These are phyloP conservation scores for Sorex maritimensis DNA, from an alignment of 2,797 vertebrate genomes.

Conservation along the genomic window DNA sequence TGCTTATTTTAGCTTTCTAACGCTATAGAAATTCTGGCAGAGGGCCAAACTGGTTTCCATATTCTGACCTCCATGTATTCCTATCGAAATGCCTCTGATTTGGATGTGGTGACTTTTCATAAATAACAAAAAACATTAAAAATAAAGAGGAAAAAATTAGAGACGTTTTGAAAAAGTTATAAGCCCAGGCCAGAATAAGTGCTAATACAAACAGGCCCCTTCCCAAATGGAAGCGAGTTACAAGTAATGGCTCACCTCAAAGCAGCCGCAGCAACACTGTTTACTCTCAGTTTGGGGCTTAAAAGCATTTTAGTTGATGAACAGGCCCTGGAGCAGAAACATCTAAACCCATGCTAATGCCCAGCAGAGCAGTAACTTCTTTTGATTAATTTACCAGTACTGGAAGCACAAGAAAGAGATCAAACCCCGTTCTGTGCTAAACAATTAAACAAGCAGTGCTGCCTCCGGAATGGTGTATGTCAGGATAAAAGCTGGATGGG, in stretches of 20 bases:
- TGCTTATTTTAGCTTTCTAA: neutral
- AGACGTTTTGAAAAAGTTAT: neutral
- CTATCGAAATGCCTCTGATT: neutral
- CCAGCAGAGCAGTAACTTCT: slow-evolving; percentile 87
- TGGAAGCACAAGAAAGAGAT: slow-evolving; percentile 86
- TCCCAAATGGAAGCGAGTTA: slow-evolving; percentile 82
- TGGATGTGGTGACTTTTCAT: neutral
- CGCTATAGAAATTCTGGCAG: neutral
- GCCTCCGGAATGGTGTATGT: slow-evolving; percentile 76
- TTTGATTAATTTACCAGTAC: slow-evolving; percentile 89
- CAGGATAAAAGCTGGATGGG: slow-evolving; percentile 85
- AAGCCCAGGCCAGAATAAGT: slow-evolving; percentile 76
- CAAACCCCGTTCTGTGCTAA: slow-evolving; percentile 83
- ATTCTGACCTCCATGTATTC: neutral
- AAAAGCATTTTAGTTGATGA: slow-evolving; percentile 88
- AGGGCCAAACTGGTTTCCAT: neutral
- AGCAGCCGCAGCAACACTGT: slow-evolving; percentile 81
- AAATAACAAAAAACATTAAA: slow-evolving; percentile 60
- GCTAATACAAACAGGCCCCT: slow-evolving; percentile 85
- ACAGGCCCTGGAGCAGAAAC: slow-evolving; percentile 86
- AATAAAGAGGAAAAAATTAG: slow-evolving; percentile 10
- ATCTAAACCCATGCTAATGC: slow-evolving; percentile 88
- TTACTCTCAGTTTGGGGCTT: slow-evolving; percentile 86
- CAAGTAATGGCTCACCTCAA: slow-evolving; percentile 85
- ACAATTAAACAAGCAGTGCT: slow-evolving; percentile 81